These are phyloP conservation scores for Catocala sponsa DNA, from an alignment of 2,888 invertebrate genomes.

Conservation along the genomic window DNA sequence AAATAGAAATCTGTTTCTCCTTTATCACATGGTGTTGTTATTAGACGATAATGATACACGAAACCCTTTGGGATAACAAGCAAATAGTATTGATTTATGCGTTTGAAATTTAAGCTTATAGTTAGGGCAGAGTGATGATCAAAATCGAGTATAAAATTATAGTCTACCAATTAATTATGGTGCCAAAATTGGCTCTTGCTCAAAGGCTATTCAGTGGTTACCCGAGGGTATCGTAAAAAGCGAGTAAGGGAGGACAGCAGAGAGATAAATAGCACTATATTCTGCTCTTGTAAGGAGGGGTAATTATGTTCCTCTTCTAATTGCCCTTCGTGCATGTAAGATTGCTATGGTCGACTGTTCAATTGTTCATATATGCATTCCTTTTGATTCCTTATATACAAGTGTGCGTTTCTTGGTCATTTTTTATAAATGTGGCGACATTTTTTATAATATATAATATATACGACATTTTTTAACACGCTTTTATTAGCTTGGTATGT, in stretches of 20 bases:
- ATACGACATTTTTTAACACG: too few species aligned
- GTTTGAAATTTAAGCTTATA: not conserved
- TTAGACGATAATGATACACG: not conserved
- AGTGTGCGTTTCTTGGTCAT: too few species aligned
- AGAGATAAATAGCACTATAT: slow-evolving; percentile 15
- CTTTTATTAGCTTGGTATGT: too few species aligned
- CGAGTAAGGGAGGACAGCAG: slow-evolving; percentile 14
- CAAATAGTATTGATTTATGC: not conserved
- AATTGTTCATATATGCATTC: not conserved
- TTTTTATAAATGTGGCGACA: too few species aligned
- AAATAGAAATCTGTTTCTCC: too few species aligned
- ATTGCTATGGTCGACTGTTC: not conserved
- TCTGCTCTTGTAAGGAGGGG: slow-evolving; percentile 4
- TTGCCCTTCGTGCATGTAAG: not conserved
- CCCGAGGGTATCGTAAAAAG: slow-evolving; percentile 17
- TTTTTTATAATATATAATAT: too few species aligned
- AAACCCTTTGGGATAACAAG: not conserved
- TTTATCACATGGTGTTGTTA: not conserved
- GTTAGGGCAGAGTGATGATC: not conserved
- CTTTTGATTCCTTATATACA: not conserved
- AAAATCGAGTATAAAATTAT: slow-evolving; percentile 12
- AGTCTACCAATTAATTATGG: slow-evolving; percentile 14
- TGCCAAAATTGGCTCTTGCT: slow-evolving; percentile 7
- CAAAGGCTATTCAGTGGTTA: slow-evolving; percentile 10
- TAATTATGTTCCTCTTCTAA: slow-evolving; percentile 12